Conservation (phyloP, 2,113 vertebrate species). For the Pseudorasbora parva region DNA sequence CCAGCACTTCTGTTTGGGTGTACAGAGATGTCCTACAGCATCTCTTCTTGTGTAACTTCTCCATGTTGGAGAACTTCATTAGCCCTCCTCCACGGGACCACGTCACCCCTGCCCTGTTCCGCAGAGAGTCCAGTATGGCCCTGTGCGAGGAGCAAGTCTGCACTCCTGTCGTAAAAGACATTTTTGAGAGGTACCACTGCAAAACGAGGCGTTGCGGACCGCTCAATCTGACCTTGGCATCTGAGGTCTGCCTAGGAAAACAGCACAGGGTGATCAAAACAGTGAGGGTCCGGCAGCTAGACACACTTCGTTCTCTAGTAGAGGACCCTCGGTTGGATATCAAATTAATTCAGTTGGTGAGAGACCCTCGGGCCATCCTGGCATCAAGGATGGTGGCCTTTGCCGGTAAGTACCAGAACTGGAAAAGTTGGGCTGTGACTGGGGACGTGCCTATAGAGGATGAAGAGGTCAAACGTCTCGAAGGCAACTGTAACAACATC, state of each 20-base stretch:
- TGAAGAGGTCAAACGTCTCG: constrained; percentile 86
- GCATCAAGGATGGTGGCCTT: constrained; percentile 96
- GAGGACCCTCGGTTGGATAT: constrained; percentile 89
- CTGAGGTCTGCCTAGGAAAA: constrained; percentile 85
- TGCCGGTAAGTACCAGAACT: constrained; percentile 86
- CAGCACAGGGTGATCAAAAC: constrained; percentile 89
- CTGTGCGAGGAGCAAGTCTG: constrained; percentile 91
- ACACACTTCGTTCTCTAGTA: constrained; percentile 84
- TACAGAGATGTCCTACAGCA: constrained; percentile 90
- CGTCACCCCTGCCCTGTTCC: constrained; percentile 85
- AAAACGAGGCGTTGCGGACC: constrained; percentile 88
- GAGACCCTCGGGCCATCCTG: constrained; percentile 91
- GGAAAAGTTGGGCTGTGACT: constrained; percentile 88
- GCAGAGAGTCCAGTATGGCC: constrained; percentile 88
- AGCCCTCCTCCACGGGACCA: constrained; percentile 81
- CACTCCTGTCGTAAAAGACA: constrained; percentile 81
- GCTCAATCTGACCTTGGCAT: constrained; percentile 89
- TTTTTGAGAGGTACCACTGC: constrained; percentile 91
- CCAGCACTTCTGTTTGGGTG: constrained; percentile 77
- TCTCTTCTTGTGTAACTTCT: constrained; percentile 89
- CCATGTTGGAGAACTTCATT: constrained; percentile 89
- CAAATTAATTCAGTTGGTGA: constrained; percentile 90
- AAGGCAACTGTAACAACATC: constrained; percentile 90
- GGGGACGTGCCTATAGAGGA: constrained; percentile 81
- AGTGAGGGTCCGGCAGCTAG: constrained; percentile 88